Evolutionary conservation across 2,797 vertebrate species (phyloP).

Genomic region (Hemibagrus guttatus): DNA sequence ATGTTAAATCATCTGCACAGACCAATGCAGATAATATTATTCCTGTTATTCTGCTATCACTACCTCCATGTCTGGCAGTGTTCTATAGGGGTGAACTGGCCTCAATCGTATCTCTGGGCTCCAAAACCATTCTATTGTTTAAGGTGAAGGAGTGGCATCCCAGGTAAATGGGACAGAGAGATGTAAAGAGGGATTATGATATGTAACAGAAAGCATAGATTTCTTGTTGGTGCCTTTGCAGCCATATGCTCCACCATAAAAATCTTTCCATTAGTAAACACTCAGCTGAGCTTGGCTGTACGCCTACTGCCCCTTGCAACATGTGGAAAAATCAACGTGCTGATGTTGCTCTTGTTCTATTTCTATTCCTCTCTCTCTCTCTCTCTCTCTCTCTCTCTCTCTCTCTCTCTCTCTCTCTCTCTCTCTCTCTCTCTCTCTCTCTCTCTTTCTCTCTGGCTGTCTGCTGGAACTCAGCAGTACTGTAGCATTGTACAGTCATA

Average conservation of each 20-base stretch:
- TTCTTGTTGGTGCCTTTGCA: not conserved
- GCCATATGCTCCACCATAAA: not conserved
- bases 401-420: not conserved
- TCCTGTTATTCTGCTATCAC: conserved; percentile 5
- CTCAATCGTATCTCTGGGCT: not conserved
- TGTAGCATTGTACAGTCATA: conserved; percentile 10
- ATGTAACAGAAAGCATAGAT: not conserved
- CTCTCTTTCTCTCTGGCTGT: not conserved
- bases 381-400: not conserved
- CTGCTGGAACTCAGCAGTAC: conserved; percentile 37
- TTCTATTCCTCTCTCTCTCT: not conserved
- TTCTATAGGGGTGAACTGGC: not conserved
- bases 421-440: not conserved
- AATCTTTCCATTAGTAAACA: conserved; percentile 14
- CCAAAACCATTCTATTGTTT: not conserved
- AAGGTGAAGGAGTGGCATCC: not conserved
- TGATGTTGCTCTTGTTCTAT: conserved; percentile 8
- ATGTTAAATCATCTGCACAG: not conserved
- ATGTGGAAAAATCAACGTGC: conserved; percentile 44
- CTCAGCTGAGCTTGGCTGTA: conserved; percentile 26
- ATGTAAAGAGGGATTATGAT: not conserved
- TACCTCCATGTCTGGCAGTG: not conserved
- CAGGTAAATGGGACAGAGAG: not conserved
- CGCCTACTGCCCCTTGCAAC: conserved; percentile 18
- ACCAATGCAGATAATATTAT: not conserved